Evolutionary conservation across 2,888 invertebrate genomes (phyloP), one percentile per base, ranked within the genome.

Genomic region (Allophyes oxyacanthae): DNA sequence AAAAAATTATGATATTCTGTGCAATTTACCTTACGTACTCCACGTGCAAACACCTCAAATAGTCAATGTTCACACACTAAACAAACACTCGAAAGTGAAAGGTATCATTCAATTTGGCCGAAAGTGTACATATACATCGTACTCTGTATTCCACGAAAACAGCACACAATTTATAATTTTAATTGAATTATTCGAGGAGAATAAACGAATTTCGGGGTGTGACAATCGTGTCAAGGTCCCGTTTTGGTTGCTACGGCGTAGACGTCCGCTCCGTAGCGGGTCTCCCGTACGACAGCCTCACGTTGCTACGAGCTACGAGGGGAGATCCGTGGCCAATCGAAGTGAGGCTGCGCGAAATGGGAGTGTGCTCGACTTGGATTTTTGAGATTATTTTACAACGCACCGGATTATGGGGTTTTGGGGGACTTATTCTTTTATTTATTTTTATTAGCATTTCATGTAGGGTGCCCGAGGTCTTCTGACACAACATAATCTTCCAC

Each of bases 291-390:
- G 88, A 93, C 89, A 92, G 89, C 83, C 87, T 87, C 91, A 87
- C 91, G 92, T 92, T 91, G 92, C 92, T 90, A 92, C 90, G 89
- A 89, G 92, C 93, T 92, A 92, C 91, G 90, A 88, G 89, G 90
- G 88, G 91, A 87, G 87, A 89, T 88, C 75, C 86, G 91, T 87
- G 82, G 93, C 93, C 93, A 94, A 94, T 94, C 94, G 94, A 93
- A 94, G 88, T 78, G 89, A 90, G 84, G 91, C 90, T 91, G 91
- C 87, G 87, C 86, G 79, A 81, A 77, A 72, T 75, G 76, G 75
- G 70, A 84, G 77, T 79, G 77, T 91, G 85, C 91, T 92, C 86
- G 82, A 85, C 83, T 82, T 82, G 69, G 70, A 73, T 79, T 76
- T 81, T 79, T 77, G 72, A 71, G 78, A 80, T 79, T 77, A 76